These are phyloP conservation scores for Pangasius krempfi DNA, from an alignment of 2,797 vertebrate genomes.

Conservation along the genomic window DNA sequence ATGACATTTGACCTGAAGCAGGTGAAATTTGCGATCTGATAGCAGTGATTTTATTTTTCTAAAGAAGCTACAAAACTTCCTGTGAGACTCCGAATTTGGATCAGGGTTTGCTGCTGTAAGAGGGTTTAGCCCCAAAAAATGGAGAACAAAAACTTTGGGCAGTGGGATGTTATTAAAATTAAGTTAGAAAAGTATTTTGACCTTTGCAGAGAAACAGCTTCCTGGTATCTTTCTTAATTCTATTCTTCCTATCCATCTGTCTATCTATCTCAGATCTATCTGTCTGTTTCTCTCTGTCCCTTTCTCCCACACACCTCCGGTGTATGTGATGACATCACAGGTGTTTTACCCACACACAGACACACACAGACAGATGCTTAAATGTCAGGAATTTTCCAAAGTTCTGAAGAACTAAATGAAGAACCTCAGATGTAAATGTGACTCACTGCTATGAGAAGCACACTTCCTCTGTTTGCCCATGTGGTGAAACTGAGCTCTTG, in stretches of 20 bases:
- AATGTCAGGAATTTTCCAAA: slow-evolving; percentile 11
- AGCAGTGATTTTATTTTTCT: no score
- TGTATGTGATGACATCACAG: neutral
- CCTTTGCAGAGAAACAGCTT: no score
- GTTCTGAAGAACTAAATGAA: neutral
- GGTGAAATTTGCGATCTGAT: no score
- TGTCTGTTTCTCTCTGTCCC: neutral
- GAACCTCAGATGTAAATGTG: neutral
- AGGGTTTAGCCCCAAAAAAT: no score
- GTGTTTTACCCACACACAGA: neutral
- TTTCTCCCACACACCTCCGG: neutral
- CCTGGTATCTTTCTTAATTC: neutral
- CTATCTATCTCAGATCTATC: neutral
- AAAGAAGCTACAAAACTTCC: no score
- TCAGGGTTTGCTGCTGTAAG: no score
- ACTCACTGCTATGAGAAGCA: no score
- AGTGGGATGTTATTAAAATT: no score
- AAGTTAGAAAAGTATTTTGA: no score
- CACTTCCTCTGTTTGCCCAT: neutral
- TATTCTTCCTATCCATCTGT: neutral
- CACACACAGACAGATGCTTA: neutral
- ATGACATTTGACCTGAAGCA: no score
- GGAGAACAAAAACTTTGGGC: no score
- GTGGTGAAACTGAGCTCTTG: neutral
- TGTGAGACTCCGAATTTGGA: no score